A percentile compares a stretch with the other conserved stretches of the same genome.
Conservation (phyloP, 2,113 vertebrate species). For the Phalacrocorax aristotelis region DNA sequence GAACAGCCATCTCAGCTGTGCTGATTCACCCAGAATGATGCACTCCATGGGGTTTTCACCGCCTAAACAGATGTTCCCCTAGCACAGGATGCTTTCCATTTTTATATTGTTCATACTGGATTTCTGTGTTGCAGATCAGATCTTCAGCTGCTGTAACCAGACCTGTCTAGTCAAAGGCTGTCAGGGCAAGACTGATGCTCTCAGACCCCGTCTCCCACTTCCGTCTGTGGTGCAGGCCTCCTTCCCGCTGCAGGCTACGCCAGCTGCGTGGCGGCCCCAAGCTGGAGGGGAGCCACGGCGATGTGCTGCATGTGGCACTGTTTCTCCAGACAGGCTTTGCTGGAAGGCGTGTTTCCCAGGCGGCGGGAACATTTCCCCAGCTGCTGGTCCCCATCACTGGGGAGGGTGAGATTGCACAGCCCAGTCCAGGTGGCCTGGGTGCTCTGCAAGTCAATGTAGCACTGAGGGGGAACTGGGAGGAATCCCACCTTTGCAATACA, state of each 20-base stretch:
- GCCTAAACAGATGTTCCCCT: constrained; percentile 38
- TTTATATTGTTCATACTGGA: constrained; percentile 3
- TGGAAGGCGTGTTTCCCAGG: background rate
- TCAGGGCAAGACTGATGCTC: background rate
- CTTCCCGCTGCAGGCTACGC: background rate
- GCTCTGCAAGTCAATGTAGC: background rate
- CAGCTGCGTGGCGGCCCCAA: background rate
- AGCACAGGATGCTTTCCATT: constrained; percentile 47
- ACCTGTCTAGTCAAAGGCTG: constrained; percentile 15
- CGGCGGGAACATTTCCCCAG: background rate
- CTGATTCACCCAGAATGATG: constrained; percentile 53
- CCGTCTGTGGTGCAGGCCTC: background rate
- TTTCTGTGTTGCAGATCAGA: background rate
- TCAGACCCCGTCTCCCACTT: background rate
- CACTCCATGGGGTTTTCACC: constrained; percentile 21
- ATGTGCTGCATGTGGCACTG: background rate
- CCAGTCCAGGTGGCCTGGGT: rapidly evolving
- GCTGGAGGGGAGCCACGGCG: background rate
- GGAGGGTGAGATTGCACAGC: rapidly evolving
- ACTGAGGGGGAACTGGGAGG: background rate
- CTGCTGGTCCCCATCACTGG: rapidly evolving
- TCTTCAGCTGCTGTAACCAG: constrained; percentile 5
- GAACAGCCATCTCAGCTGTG: background rate
- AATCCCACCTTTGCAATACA: background rate
- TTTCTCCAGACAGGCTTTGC: background rate